Evolutionary conservation across 2,888 invertebrate species (phyloP), one percentile per base, ranked within the genome.

Genomic region (Hyles lineata): DNA sequence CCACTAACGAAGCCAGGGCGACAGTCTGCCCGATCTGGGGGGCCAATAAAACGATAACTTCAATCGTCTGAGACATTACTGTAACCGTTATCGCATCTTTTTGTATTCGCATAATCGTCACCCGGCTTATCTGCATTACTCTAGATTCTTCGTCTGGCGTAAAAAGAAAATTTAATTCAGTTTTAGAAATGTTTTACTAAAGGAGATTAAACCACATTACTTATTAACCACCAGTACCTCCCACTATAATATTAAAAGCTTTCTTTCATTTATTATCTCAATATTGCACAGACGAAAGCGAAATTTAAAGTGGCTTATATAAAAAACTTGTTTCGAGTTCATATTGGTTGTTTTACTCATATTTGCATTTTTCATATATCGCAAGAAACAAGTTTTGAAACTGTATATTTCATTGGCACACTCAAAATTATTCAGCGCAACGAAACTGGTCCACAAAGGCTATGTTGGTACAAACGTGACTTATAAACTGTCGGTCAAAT

Each of bases 1-100:
- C 81, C 79, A 73, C 74, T 75, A 78, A 75, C 74, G 75, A 78
- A 76, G 73, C 75, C 62, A 72, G 67, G 76, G 75, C 72, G 72
- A 67, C 73, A 74, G 77, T 79, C 79, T 77, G 77, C 77, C 73
- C 76, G 67, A 70, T 71, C 62, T 74, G 72, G 50, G 60, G 76
- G 74, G 73, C 72, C 70, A 72, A 58, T 67, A 32, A 52, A 67
- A 32, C 52, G 50, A 63, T 69, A 43, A 70, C 75, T 76, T 76
- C 60, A 29, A 72, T 76, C 55, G 70, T 0, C 61, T 69, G 52
- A 73, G 74, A 23, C 72, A 76, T 76, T 76, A 21, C 63, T 52
- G 55, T 32, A 21, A 55, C 23, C 50, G 62, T 63, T 52, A n/a
- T 21, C 72, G 21, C 72, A 29, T 71, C 50, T 17, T 70, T 62